These are phyloP conservation scores for Parambassis ranga DNA, from an alignment of 2,797 vertebrate genomes.

Conservation along the genomic window DNA sequence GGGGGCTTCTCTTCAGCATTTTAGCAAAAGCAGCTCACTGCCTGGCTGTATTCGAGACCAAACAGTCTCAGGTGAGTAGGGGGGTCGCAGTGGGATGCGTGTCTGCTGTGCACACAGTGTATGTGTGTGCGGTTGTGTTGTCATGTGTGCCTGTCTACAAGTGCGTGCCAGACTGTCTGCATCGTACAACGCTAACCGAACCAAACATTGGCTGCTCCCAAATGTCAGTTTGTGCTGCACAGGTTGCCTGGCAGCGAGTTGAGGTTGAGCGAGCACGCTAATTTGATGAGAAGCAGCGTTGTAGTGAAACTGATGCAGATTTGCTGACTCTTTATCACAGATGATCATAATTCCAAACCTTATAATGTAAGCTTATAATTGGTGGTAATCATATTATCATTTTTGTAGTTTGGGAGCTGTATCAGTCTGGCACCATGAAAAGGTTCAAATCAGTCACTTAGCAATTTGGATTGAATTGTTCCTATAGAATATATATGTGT, in stretches of 20 bases:
- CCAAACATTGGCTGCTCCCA: constrained; percentile 38
- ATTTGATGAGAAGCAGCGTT: constrained; percentile 45
- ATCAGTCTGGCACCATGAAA: background rate
- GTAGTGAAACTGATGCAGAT: constrained; percentile 25
- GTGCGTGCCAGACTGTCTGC: constrained; percentile 50
- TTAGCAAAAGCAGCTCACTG: constrained; percentile 15
- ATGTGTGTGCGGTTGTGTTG: constrained; percentile 11
- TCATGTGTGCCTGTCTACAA: constrained; percentile 24
- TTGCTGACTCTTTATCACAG: constrained; percentile 28
- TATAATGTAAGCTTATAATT: constrained; percentile 24
- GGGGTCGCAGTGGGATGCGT: background rate
- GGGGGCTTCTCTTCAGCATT: constrained; percentile 37
- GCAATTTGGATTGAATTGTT: too few species aligned
- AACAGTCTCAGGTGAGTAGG: background rate
- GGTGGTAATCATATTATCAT: constrained; percentile 28
- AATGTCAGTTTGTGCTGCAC: constrained; percentile 46
- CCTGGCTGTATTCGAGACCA: background rate
- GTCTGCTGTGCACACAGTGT: constrained; percentile 9
- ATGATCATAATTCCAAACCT: constrained; percentile 34
- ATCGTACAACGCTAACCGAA: constrained; percentile 24
- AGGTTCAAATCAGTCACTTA: background rate
- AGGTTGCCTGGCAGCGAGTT: constrained; percentile 55
- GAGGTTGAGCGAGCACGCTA: constrained; percentile 33
- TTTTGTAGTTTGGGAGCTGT: constrained; percentile 2
- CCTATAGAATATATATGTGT: too few species aligned